These are phyloP conservation scores for Drosophila villosipedis DNA, from an alignment of 2,888 invertebrate species.

Conservation along the genomic window DNA sequence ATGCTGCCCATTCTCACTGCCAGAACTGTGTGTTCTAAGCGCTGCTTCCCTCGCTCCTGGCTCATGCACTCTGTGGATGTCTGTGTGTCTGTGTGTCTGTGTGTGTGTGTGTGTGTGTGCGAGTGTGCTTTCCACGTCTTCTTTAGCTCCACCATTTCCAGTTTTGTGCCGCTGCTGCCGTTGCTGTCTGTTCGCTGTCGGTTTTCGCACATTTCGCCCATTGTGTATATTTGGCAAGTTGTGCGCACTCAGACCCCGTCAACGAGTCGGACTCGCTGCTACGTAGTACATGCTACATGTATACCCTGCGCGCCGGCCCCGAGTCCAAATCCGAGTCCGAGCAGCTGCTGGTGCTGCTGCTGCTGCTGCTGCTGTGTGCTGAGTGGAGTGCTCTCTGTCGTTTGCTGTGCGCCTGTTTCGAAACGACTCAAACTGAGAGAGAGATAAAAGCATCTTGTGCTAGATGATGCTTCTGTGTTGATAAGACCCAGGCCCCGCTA, in stretches of 20 bases:
- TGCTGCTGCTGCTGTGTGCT: conserved; percentile 7
- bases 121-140: conserved; percentile 45
- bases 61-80: conserved; percentile 30
- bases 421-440: conserved; percentile 84
- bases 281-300: conserved; percentile 12
- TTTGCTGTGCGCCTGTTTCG: conserved; percentile 81
- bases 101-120: conserved; percentile 14
- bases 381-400: conserved; percentile 63
- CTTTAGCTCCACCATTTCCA: conserved; percentile 71
- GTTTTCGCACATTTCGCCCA: conserved; percentile 75
- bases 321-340: conserved; percentile 42
- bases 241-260: conserved; percentile 61
- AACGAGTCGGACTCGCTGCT: conserved; percentile 53
- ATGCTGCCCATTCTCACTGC: conserved; percentile 5
- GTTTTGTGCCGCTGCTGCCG: conserved; percentile 47
- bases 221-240: conserved; percentile 75
- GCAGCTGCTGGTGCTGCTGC: conserved; percentile 28
- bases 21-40: conserved; percentile 33
- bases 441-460: conserved; percentile 83
- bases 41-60: conserved; percentile 30
- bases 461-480: conserved; percentile 82
- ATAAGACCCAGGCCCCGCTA: conserved; percentile 67
- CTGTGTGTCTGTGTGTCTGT: conserved; percentile 14
- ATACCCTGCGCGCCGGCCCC: conserved; percentile 28
- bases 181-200: conserved; percentile 41